Base-by-base conservation (phyloP, 2,797 vertebrate genomes). In the Momotus momota region DNA sequence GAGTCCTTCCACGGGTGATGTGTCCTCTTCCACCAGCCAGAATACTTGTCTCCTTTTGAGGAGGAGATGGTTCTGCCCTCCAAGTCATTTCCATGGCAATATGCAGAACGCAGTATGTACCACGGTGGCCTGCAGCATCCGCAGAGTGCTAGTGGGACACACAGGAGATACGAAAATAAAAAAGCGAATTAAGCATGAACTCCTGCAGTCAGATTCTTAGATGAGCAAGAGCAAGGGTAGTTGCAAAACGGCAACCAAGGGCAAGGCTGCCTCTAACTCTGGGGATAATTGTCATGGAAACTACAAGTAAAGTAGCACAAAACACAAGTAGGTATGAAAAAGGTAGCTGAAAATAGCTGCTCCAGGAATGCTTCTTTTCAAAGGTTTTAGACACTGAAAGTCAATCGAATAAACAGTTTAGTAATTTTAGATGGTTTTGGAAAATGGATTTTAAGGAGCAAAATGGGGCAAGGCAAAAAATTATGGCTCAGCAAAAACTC, bases 231-330 rank as follows among this genome's bases (percentile, higher is more conserved):
- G 78, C 35, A 73, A 73, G 60, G 52, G 38, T 69, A 71, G 74
- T 65, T 48, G 79, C 75, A 88, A 86, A 92, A 70, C 62, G 88
- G 86, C 82, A 75, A 45, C 10, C 10, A 51, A 96, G 83, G 78
- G 52, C 73, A 88, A 84, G 51, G 70, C 81, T 92, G 92, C 35
- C 46, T 86, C 72, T 65, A 49, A 86, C 82, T 90, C 70, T 51
- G 40, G 49, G 93, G 81, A 88, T 93, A 95, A 96, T 88, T 92
- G 96, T 94, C 93, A 96, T 95, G 92, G 94, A 95, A 97, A 97
- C 90, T 66, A 86, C 62, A 83, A 88, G 88, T n/a, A 81, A 96
- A 97, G 94, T 38, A 90, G 93, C 93, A 90, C 90, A 93, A 72
- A 92, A 51, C 35, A 75, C 31, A 69, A 81, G 92, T 33, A 97